Evolutionary conservation across 2,888 invertebrate species (phyloP).

Genomic region (Bellardia bayeri): DNA sequence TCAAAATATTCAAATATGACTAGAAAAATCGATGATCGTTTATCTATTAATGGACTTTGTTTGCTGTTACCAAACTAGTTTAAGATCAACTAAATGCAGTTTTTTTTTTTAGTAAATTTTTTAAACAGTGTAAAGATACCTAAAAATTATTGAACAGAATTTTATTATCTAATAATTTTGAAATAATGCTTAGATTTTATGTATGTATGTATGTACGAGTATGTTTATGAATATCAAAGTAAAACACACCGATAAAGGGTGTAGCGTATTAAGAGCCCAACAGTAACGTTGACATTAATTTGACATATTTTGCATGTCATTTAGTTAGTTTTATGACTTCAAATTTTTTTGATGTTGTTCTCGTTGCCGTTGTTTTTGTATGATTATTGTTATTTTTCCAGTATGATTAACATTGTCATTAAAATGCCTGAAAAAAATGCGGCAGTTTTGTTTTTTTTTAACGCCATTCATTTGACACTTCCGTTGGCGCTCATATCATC

Average conservation of each 20-base stretch:
- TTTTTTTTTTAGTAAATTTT: no score
- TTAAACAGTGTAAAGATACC: no score
- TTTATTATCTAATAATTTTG: no score
- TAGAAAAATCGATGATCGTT: no score
- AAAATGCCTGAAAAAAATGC: slow-evolving; percentile 61
- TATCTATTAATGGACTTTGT: no score
- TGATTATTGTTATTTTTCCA: slow-evolving; percentile 40
- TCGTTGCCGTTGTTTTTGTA: slow-evolving; percentile 17
- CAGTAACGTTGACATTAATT: slow-evolving; percentile 78
- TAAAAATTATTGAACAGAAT: no score
- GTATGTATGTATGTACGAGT: no score
- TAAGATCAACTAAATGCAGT: no score
- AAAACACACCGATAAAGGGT: background rate
- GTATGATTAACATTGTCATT: slow-evolving; percentile 72
- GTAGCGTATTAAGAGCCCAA: slow-evolving; percentile 19
- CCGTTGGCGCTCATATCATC: slow-evolving; percentile 75
- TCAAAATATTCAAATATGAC: no score
- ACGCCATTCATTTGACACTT: slow-evolving; percentile 82
- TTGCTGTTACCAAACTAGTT: no score
- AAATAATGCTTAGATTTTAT: no score
- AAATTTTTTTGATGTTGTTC: slow-evolving; percentile 64
- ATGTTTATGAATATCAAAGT: no score
- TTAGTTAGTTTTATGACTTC: slow-evolving; percentile 76
- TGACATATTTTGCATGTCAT: slow-evolving; percentile 80
- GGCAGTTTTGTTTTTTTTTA: slow-evolving; percentile 76